Percentiles rank a stretch among this genome's conserved stretches.
Evolutionary conservation across 2,797 vertebrate genomes (phyloP).

Genomic region (Coregonus ussuriensis): DNA sequence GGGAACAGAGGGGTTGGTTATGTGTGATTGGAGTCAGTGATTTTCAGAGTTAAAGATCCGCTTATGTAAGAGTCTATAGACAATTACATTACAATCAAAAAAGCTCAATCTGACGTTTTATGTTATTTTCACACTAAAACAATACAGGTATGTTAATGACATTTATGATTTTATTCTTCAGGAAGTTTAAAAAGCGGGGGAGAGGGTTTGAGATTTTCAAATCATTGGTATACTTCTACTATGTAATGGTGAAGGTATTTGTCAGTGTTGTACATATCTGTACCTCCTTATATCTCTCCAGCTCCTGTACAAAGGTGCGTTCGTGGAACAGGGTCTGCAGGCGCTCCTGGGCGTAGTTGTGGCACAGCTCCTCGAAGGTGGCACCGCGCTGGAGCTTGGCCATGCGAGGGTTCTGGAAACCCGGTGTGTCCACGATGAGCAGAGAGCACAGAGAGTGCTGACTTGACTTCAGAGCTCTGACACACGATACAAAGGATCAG

Average conservation of each 20-base stretch:
- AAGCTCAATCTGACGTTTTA: background rate
- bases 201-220: background rate
- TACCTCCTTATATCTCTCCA: conserved; percentile 97
- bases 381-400: conserved; percentile 84
- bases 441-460: conserved; percentile 94
- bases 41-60: conserved; percentile 45
- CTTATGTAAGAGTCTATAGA: conserved; percentile 13
- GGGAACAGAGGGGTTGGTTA: conserved; percentile 66
- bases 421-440: conserved; percentile 94
- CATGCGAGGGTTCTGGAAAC: conserved; percentile 93
- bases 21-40: conserved; percentile 21
- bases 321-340: conserved; percentile 95
- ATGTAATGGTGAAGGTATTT: background rate
- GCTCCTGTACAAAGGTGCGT: conserved; percentile 87
- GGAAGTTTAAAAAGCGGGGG: conserved; percentile 4
- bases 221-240: background rate
- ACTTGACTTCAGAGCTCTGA: conserved; percentile 92
- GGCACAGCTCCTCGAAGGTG: conserved; percentile 96
- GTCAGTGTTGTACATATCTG: background rate
- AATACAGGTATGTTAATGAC: conserved; percentile 7
- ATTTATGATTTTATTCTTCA: background rate
- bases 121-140: conserved; percentile 7
- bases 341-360: conserved; percentile 96
- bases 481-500: background rate
- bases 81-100: background rate